Percentiles rank a stretch among this genome's conserved stretches.
These are phyloP conservation scores for Amphipoea lucens DNA, from an alignment of 2,888 invertebrate genomes.

Conservation along the genomic window DNA sequence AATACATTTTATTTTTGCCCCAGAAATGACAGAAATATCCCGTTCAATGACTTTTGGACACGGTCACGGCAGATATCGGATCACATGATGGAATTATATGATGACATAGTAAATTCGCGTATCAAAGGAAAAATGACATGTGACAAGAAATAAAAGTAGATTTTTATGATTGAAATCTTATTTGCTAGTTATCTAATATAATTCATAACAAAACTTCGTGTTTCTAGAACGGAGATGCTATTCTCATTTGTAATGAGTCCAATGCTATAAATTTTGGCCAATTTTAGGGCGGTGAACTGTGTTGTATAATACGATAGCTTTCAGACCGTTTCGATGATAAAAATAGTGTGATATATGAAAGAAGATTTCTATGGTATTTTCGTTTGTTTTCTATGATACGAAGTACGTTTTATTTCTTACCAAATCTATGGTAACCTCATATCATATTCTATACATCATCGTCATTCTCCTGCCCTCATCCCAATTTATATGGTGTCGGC, in stretches of 20 bases:
- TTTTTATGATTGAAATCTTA: slow-evolving; percentile 26
- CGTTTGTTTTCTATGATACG: background rate
- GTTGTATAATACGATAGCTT: slow-evolving; percentile 27
- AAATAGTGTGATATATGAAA: background rate
- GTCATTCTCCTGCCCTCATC: background rate
- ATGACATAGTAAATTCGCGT: slow-evolving; percentile 47
- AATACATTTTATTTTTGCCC: slow-evolving; percentile 5
- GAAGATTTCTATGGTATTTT: background rate
- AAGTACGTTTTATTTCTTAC: background rate
- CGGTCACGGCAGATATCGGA: slow-evolving; percentile 25
- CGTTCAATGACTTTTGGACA: slow-evolving; percentile 40
- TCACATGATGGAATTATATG: slow-evolving; percentile 26
- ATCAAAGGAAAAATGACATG: slow-evolving; percentile 40
- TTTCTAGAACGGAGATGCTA: slow-evolving; percentile 22
- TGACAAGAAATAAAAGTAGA: slow-evolving; percentile 29
- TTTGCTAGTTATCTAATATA: slow-evolving; percentile 55
- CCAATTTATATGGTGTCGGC: background rate
- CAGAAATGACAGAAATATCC: slow-evolving; percentile 4
- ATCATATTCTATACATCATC: background rate
- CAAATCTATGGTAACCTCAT: background rate
- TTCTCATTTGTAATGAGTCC: slow-evolving; percentile 38
- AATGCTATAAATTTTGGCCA: slow-evolving; percentile 51
- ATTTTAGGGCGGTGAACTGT: slow-evolving; percentile 38
- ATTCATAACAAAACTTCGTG: slow-evolving; percentile 42
- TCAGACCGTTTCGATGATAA: slow-evolving; percentile 15